A percentile compares a stretch with the other conserved stretches of the same genome.
phyloP scores from a whole-genome alignment of 2,888 invertebrate genomes.

The Pollenia labialis region DNA sequence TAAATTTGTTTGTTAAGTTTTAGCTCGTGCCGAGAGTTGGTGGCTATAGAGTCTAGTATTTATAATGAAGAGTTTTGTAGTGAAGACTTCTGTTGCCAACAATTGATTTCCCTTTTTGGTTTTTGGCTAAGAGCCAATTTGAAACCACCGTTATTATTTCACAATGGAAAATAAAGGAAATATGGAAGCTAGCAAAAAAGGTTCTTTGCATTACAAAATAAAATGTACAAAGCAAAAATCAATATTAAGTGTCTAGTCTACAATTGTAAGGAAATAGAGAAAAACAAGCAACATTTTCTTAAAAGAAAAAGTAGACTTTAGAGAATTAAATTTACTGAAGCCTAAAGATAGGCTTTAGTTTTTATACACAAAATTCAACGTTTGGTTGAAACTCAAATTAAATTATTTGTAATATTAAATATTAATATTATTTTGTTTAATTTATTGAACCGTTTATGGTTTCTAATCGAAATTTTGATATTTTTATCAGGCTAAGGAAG shows the following conservation, averaged over 20 bases:
- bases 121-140: conserved; percentile 64
- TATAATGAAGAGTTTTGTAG: conserved; percentile 7
- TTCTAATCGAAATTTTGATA: no score
- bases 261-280: neutral
- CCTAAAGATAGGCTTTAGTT: conserved; percentile 25
- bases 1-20: conserved; percentile 20
- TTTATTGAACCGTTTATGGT: no score
- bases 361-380: neutral
- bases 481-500: no score
- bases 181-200: neutral
- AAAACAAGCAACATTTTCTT: neutral
- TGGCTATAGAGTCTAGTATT: neutral
- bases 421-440: no score
- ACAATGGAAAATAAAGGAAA: neutral
- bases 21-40: conserved; percentile 9
- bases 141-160: neutral
- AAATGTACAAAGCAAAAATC: conserved; percentile 36
- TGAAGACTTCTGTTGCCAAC: conserved; percentile 54
- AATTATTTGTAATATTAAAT: no score
- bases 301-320: neutral
- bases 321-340: neutral
- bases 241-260: conserved; percentile 51
- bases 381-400: no score
- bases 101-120: conserved; percentile 63
- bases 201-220: neutral